These are phyloP conservation scores for Neolamprologus toae DNA, from an alignment of 2,113 vertebrate species.

Conservation along the genomic window DNA sequence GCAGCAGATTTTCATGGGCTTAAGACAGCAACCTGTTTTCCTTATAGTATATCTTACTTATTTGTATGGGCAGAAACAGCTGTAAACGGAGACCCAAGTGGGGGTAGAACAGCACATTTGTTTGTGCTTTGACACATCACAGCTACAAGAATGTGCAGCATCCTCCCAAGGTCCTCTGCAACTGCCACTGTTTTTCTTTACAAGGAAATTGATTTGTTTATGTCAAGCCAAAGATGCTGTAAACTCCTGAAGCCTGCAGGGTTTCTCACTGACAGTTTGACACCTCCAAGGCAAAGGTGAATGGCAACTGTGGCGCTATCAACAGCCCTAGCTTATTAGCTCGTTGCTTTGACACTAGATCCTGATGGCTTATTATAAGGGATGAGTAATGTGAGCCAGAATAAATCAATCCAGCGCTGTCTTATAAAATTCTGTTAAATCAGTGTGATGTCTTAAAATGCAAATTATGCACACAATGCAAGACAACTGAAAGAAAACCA, in stretches of 20 bases:
- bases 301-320: slow-evolving; percentile 41
- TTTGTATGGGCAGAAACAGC: slow-evolving; percentile 47
- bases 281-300: slow-evolving; percentile 54
- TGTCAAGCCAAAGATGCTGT: not conserved
- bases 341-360: slow-evolving; percentile 38
- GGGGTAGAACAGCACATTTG: slow-evolving; percentile 24
- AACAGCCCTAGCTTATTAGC: slow-evolving; percentile 56
- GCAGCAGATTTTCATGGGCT: slow-evolving; percentile 54
- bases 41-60: slow-evolving; percentile 26
- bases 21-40: slow-evolving; percentile 16
- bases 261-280: slow-evolving; percentile 48
- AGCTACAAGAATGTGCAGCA: not conserved
- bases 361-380: slow-evolving; percentile 26
- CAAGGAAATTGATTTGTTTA: slow-evolving; percentile 29
- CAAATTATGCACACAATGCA: not conserved
- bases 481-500: not conserved
- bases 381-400: slow-evolving; percentile 28
- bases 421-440: not conserved
- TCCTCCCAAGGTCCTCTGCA: not conserved
- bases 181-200: slow-evolving; percentile 24
- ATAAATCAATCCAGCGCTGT: slow-evolving; percentile 21
- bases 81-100: slow-evolving; percentile 4
- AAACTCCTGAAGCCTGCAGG: slow-evolving; percentile 9
- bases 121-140: slow-evolving; percentile 48
- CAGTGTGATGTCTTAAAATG: not conserved